Evolutionary conservation across 2,888 invertebrate genomes (phyloP).

Genomic region (Leucozona laternaria): DNA sequence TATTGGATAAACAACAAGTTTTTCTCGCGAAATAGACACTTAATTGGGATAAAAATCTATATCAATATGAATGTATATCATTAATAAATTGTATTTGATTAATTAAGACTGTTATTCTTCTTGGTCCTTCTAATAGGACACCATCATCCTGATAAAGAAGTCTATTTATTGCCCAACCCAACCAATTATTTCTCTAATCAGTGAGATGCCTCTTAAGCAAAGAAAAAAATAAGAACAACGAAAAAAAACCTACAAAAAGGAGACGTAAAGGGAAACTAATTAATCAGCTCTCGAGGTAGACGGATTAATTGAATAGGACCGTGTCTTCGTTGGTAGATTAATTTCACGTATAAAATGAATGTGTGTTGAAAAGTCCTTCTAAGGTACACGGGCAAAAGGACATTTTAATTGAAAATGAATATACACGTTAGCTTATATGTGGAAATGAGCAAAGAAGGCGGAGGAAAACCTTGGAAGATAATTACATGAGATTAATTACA

Average conservation of each 20-base stretch:
- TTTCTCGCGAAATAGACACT: conserved; percentile 87
- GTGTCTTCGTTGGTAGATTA: conserved; percentile 20
- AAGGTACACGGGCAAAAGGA: conserved; percentile 23
- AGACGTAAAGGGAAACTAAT: conserved; percentile 46
- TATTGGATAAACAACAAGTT: conserved; percentile 85
- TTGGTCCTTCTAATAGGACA: neutral
- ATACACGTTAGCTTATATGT: conserved; percentile 12
- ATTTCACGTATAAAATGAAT: neutral
- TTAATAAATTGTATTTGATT: conserved; percentile 27
- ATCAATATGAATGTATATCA: neutral
- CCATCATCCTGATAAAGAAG: conserved; percentile 55
- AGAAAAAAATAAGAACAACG: neutral
- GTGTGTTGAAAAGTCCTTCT: conserved; percentile 16
- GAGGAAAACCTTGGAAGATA: neutral
- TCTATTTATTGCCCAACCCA: conserved; percentile 53
- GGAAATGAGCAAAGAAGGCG: neutral
- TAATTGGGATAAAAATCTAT: conserved; percentile 77
- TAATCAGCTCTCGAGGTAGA: conserved; percentile 62
- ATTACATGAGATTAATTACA: conserved; percentile 31
- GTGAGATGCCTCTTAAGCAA: conserved; percentile 3
- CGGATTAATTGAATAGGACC: conserved; percentile 66
- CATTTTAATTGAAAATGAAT: conserved; percentile 55
- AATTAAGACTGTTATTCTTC: conserved; percentile 3
- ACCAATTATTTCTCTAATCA: conserved; percentile 48
- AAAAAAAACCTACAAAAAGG: neutral